Conservation (phyloP, 2,113 vertebrate species). For the Vombatus ursinus region DNA sequence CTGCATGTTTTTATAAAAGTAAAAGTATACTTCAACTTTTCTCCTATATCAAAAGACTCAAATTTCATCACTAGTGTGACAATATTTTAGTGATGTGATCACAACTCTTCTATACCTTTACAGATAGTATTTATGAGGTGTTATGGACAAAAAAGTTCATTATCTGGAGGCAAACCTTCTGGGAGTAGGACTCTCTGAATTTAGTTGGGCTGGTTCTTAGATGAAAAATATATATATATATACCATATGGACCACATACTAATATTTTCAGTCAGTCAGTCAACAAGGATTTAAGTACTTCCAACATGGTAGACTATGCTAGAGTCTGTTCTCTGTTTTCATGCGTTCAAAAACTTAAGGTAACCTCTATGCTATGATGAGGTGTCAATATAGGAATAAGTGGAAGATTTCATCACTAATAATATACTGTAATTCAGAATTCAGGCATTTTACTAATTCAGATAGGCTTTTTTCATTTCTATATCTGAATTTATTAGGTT, state of each 20-base stretch:
- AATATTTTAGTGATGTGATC: neutral
- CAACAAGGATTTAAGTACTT: no score
- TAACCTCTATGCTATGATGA: no score
- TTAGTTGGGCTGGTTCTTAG: no score
- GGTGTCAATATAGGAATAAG: no score
- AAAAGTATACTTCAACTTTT: neutral
- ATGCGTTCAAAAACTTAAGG: no score
- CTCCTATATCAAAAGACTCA: neutral
- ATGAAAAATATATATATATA: no score
- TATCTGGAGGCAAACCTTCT: neutral
- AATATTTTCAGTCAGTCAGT: no score
- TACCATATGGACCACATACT: no score
- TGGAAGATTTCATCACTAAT: no score
- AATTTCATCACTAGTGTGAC: neutral
- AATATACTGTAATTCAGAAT: neutral
- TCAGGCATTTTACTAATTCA: constrained; percentile 10
- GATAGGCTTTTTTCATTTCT: neutral
- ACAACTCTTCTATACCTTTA: neutral
- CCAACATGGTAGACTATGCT: no score
- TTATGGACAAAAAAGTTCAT: neutral
- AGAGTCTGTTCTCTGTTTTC: no score
- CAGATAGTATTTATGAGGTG: neutral
- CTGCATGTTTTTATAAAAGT: neutral
- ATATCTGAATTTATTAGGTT: neutral
- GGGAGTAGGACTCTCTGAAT: no score